Base-by-base conservation (phyloP, 92 coral and sea anemone genomes). In the Isaurus tuberculatus region DNA sequence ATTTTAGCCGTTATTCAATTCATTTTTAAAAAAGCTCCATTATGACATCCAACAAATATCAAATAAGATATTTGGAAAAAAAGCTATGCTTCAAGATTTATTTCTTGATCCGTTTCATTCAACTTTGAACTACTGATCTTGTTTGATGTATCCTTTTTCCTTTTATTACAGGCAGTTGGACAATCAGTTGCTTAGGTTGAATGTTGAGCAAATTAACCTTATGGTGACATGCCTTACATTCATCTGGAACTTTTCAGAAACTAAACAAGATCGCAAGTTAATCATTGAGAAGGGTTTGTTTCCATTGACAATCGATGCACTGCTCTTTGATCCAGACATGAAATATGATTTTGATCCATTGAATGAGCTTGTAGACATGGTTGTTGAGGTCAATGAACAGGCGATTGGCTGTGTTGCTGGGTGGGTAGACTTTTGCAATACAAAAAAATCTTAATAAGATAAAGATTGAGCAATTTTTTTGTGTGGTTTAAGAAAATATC, bases 201-300 rank as follows among this genome's bases (percentile, higher is more conserved):
- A 58, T 77, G 79, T 81, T 19, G 34, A 73, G 19, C 92, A 93
- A 58, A 66, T 67, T 7, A 31, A 22, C 11, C 90, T 94, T 40
- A 90, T 92, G 42, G 30, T 78, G n/a, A 53, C 70, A 2, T 94
- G 98, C 65, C 89, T 91, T 43, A 30, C 65, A 26, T 84, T 86
- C 44, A 89, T 94, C 78, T 94, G 98, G 98, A 89, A 91, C 74
- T 94, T 90, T 80, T 83, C 87, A 0, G 98, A 94, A 66, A 89
- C 89, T 1, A 67, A 77, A 60, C 82, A 87, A 55, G 98, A 94
- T 67, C 95, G 95, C 25, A 70, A 53, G 80, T 66, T 94, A 70
- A 89, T 86, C 68, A 70, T 89, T 48, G 65, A 83, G 44, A 89
- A 87, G 83, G 89, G 86, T 65, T 86, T 91, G 20, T 82, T 94